Percentiles rank a stretch among this genome's conserved stretches.
Evolutionary conservation across 2,797 vertebrate species (phyloP).

Genomic region (Sciurus vulgaris): DNA sequence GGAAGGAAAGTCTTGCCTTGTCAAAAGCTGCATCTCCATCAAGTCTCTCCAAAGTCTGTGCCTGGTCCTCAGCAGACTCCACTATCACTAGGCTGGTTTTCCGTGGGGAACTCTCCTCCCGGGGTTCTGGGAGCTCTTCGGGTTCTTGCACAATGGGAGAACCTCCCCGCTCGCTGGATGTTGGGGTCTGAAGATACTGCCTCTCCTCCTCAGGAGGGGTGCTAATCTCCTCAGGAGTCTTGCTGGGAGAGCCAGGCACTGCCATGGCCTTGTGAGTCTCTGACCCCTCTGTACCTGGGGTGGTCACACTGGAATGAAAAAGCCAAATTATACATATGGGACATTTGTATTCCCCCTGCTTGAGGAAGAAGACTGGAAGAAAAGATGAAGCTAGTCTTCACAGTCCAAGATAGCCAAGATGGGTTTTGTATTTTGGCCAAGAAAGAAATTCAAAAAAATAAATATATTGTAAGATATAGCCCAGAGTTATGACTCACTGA

Average conservation of each 20-base stretch:
- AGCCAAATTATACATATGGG: not conserved
- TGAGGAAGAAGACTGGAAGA: not conserved
- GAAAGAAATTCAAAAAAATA: not conserved
- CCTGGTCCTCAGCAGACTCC: conserved; percentile 91
- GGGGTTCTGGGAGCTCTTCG: conserved; percentile 82
- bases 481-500: not conserved
- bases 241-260: conserved; percentile 52
- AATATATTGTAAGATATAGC: not conserved
- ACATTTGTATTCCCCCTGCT: not conserved
- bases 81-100: conserved; percentile 87
- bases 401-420: not conserved
- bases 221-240: conserved; percentile 80
- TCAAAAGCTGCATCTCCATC: conserved; percentile 91
- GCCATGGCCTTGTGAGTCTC: conserved; percentile 65
- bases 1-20: conserved; percentile 90
- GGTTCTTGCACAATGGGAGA: conserved; percentile 91
- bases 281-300: conserved; percentile 78
- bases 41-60: conserved; percentile 87
- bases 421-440: not conserved
- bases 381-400: not conserved
- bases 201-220: conserved; percentile 68
- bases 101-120: conserved; percentile 81
- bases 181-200: not conserved
- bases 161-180: conserved; percentile 83
- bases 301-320: conserved; percentile 83